phyloP scores from a whole-genome alignment of 1,140 invertebrate species.

The Cydia splendana region DNA sequence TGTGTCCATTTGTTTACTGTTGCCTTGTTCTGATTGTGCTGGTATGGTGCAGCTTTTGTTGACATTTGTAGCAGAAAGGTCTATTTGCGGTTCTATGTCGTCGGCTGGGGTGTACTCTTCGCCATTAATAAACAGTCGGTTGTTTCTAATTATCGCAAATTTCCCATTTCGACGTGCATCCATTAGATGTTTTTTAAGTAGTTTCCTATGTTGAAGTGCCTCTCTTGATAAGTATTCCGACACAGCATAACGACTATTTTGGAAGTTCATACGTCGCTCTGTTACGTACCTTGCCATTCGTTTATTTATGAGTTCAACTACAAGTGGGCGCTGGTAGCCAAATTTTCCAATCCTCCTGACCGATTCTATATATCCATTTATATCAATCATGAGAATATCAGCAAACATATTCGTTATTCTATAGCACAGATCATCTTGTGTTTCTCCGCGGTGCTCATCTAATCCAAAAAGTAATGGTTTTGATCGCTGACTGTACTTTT shows the following conservation, averaged over 20 bases:
- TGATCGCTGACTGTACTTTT: no score
- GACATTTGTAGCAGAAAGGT: background rate
- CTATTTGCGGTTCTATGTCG: no score
- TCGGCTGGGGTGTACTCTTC: background rate
- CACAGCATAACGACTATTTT: no score
- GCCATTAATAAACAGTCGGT: slow-evolving; percentile 2
- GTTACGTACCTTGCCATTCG: no score
- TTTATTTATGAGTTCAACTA: background rate
- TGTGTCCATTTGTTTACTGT: background rate
- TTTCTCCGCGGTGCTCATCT: background rate
- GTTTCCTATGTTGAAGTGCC: no score
- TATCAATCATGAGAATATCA: background rate
- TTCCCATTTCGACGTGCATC: no score
- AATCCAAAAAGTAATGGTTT: no score
- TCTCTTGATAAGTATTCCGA: no score
- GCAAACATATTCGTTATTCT: background rate
- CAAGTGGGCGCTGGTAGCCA: background rate
- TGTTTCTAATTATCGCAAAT: no score
- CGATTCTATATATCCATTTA: background rate
- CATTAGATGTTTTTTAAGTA: no score
- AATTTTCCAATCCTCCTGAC: background rate
- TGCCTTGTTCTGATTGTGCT: background rate
- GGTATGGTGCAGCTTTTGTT: background rate
- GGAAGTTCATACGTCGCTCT: no score
- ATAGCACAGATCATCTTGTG: background rate